phyloP scores from a whole-genome alignment of 2,113 vertebrate species.

The Campylomormyrus numenius region DNA sequence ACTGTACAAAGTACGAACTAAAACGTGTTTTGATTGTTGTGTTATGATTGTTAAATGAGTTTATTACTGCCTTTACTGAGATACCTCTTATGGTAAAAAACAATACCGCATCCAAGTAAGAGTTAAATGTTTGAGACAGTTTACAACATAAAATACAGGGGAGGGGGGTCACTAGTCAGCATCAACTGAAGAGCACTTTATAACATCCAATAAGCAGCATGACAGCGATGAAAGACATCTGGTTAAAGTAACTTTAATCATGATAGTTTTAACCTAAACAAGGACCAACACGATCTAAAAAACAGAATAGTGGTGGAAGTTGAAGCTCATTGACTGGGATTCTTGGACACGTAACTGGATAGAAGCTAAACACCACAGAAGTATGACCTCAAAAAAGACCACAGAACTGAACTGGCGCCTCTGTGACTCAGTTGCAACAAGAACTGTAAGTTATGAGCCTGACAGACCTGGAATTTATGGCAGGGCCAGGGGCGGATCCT shows the following conservation, averaged over 20 bases:
- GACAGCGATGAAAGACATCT: neutral
- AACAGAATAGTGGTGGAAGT: neutral
- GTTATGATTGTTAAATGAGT: neutral
- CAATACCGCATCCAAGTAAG: neutral
- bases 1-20: neutral
- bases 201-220: neutral
- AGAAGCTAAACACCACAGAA: too few relatives aligned
- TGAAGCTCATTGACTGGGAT: too few relatives aligned
- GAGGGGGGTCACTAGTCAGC: neutral
- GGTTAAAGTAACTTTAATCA: neutral
- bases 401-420: neutral
- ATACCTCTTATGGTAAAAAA: neutral
- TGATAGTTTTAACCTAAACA: neutral
- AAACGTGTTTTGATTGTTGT: neutral
- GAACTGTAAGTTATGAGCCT: neutral
- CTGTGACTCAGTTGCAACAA: neutral
- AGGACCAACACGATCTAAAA: neutral
- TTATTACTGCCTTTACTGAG: neutral
- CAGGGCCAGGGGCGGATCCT: neutral
- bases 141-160: neutral
- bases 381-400: neutral
- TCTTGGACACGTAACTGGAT: too few relatives aligned
- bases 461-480: neutral
- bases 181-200: neutral
- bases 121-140: neutral